These are phyloP conservation scores for Microplitis manilae DNA, from an alignment of 2,888 invertebrate species.

Conservation along the genomic window DNA sequence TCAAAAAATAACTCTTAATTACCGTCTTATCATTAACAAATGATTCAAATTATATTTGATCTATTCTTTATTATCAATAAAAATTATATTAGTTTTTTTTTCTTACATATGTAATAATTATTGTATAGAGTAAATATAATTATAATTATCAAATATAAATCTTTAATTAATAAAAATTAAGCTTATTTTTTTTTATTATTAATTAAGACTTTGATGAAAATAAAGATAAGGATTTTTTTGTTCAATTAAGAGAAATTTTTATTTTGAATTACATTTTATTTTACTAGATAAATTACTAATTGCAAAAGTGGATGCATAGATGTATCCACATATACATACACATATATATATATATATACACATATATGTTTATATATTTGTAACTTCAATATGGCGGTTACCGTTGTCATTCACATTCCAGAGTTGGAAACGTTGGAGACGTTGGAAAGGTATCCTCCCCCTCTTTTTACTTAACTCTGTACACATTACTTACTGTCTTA, in stretches of 20 bases:
- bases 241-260: too few relatives aligned
- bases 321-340: not conserved
- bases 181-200: not conserved
- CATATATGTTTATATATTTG: not conserved
- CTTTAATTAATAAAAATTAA: slow-evolving; percentile 14
- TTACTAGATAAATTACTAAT: too few relatives aligned
- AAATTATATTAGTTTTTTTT: not conserved
- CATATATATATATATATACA: too few relatives aligned
- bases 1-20: not conserved
- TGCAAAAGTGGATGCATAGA: not conserved
- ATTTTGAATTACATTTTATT: too few relatives aligned
- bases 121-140: slow-evolving; percentile 31
- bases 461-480: slow-evolving; percentile 1
- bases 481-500: slow-evolving; percentile 23
- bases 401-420: slow-evolving; percentile 39
- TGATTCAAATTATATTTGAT: not conserved
- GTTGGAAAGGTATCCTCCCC: slow-evolving; percentile 34
- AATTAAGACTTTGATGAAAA: not conserved
- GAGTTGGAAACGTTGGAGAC: slow-evolving; percentile 34
- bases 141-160: slow-evolving; percentile 30
- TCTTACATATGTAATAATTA: slow-evolving; percentile 19
- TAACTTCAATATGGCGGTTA: slow-evolving; percentile 26
- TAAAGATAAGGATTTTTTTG: too few relatives aligned
- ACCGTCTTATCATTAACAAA: slow-evolving; percentile 3
- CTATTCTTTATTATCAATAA: not conserved